phyloP scores from a whole-genome alignment of 1,140 invertebrate species.

The Leptopilina clavipes region DNA sequence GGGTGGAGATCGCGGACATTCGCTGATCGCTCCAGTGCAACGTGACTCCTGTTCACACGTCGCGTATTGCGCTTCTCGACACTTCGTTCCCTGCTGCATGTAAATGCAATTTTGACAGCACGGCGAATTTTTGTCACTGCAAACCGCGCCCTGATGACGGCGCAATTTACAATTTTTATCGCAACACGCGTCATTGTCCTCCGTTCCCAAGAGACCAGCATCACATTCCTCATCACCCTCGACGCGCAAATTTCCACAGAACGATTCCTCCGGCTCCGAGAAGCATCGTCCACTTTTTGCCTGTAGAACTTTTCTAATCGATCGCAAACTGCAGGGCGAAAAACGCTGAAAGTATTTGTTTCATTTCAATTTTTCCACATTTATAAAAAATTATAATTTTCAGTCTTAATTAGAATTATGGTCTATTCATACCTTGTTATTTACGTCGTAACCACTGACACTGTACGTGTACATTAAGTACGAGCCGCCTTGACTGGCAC shows the following conservation, averaged over 20 bases:
- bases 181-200: slow-evolving; percentile 93
- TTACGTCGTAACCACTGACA: slow-evolving; percentile 96
- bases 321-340: slow-evolving; percentile 93
- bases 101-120: slow-evolving; percentile 94
- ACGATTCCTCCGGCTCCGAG: slow-evolving; percentile 94
- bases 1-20: slow-evolving; percentile 88
- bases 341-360: slow-evolving; percentile 83
- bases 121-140: slow-evolving; percentile 95
- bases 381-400: too few relatives aligned
- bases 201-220: slow-evolving; percentile 91
- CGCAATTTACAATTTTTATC: slow-evolving; percentile 94
- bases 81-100: slow-evolving; percentile 86
- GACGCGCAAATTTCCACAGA: slow-evolving; percentile 94
- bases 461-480: slow-evolving; percentile 99
- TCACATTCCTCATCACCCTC: slow-evolving; percentile 97
- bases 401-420: too few relatives aligned
- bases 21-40: slow-evolving; percentile 83
- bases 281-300: slow-evolving; percentile 95
- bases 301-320: slow-evolving; percentile 93
- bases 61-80: slow-evolving; percentile 89
- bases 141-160: slow-evolving; percentile 86
- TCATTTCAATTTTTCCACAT: slow-evolving; percentile 30
- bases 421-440: slow-evolving; percentile 91
- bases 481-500: slow-evolving; percentile 93
- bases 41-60: slow-evolving; percentile 92